Evolutionary conservation across 2,113 vertebrate species (phyloP).

Genomic region (Spea bombifrons): DNA sequence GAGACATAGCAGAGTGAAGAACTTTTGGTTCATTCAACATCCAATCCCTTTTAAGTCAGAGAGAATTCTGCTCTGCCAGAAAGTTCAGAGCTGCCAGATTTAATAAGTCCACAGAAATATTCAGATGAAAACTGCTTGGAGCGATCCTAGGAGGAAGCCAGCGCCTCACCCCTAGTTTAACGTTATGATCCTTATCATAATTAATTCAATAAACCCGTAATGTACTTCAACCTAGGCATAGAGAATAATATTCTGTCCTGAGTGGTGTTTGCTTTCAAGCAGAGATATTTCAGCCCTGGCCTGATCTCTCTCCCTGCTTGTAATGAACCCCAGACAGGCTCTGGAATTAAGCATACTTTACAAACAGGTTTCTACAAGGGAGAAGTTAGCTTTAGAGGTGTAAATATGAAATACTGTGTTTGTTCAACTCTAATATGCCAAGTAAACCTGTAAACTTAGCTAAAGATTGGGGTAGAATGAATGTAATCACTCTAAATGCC

Average conservation of each 20-base stretch:
- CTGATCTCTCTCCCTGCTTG: constrained; percentile 75
- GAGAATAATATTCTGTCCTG: constrained; percentile 82
- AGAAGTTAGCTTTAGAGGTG: constrained; percentile 57
- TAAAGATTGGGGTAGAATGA: too few relatives aligned
- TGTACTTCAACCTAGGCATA: constrained; percentile 94
- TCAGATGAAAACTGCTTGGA: constrained; percentile 92
- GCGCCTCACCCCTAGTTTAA: constrained; percentile 96
- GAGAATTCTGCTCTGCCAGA: constrained; percentile 89
- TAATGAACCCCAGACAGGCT: constrained; percentile 90
- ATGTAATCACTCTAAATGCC: too few relatives aligned
- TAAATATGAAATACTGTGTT: constrained; percentile 26
- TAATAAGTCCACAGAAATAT: constrained; percentile 89
- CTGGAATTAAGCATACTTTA: constrained; percentile 67
- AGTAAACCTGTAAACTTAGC: too few relatives aligned
- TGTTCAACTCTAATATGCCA: neutral
- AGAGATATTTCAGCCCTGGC: constrained; percentile 80
- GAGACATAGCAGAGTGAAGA: constrained; percentile 59
- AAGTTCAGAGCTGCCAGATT: constrained; percentile 99
- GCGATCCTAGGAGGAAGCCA: constrained; percentile 86
- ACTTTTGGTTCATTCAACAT: constrained; percentile 87
- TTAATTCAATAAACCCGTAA: constrained; percentile 99
- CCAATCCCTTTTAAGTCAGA: constrained; percentile 91
- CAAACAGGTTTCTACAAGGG: constrained; percentile 58
- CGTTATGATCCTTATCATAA: constrained; percentile 99
- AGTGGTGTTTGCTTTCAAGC: constrained; percentile 88